These are phyloP conservation scores for Oryzias dopingdopingensis DNA, from an alignment of 2,797 vertebrate genomes.

Conservation along the genomic window DNA sequence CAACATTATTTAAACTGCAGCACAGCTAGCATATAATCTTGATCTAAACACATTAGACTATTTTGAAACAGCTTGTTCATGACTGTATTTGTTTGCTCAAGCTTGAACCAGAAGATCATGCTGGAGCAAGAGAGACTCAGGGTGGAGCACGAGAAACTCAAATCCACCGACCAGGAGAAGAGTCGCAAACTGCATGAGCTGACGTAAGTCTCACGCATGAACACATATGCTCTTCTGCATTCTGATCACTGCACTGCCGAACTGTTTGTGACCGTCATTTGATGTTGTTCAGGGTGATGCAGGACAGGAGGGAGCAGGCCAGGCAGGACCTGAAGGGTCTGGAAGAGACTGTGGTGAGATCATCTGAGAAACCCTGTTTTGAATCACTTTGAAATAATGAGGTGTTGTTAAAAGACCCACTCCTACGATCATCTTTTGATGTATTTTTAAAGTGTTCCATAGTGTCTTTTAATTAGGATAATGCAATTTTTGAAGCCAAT, in stretches of 20 bases:
- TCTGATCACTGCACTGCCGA: not conserved
- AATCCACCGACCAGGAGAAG: slow-evolving; percentile 93
- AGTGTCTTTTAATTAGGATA: too few species aligned
- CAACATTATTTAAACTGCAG: too few species aligned
- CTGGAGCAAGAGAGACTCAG: slow-evolving; percentile 92
- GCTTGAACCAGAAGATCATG: slow-evolving; percentile 97
- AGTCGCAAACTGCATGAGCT: slow-evolving; percentile 95
- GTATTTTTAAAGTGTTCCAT: too few species aligned
- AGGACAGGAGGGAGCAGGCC: slow-evolving; percentile 95
- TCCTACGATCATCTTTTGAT: too few species aligned
- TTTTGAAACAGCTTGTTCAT: not conserved
- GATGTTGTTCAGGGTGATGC: slow-evolving; percentile 85
- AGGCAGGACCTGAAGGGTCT: slow-evolving; percentile 96
- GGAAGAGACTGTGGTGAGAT: slow-evolving; percentile 97
- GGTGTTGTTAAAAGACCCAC: too few species aligned
- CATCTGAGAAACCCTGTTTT: not conserved
- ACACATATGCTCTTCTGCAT: not conserved
- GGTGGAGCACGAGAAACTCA: slow-evolving; percentile 95
- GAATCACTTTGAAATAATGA: too few species aligned
- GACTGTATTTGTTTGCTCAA: slow-evolving; percentile 44
- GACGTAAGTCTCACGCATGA: slow-evolving; percentile 73
- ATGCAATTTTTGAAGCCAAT: too few species aligned
- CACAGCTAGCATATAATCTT: too few species aligned
- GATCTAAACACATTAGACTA: too few species aligned
- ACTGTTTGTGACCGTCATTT: not conserved